Evolutionary conservation across 2,797 vertebrate genomes (phyloP).

Genomic region (Leucoraja ocellata): DNA sequence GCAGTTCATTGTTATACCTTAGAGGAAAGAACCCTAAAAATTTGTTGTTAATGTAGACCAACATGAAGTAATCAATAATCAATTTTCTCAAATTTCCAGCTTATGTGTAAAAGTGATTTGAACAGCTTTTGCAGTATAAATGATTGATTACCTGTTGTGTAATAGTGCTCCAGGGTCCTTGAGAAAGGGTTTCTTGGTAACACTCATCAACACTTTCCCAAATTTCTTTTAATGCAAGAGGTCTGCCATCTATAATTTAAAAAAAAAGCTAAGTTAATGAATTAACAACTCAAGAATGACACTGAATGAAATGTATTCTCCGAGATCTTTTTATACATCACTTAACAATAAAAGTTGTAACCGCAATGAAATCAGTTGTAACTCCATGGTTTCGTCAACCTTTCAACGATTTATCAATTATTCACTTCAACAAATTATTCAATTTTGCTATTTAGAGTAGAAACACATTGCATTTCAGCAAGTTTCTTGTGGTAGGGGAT

Average conservation of each 20-base stretch:
- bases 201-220: slow-evolving; percentile 72
- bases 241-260: slow-evolving; percentile 68
- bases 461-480: background rate
- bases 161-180: slow-evolving; percentile 73
- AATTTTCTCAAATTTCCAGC: background rate
- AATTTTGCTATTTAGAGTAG: background rate
- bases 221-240: slow-evolving; percentile 73
- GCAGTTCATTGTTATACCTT: too few relatives aligned
- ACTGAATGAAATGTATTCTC: background rate
- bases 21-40: background rate
- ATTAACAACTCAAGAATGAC: background rate
- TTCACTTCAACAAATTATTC: too few relatives aligned
- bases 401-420: background rate
- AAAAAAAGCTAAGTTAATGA: slow-evolving; percentile 42
- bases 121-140: background rate
- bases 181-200: slow-evolving; percentile 63
- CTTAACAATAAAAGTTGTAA: background rate
- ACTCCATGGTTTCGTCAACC: background rate
- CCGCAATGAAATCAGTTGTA: background rate
- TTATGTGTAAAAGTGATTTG: background rate
- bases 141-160: slow-evolving; percentile 76
- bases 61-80: background rate
- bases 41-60: background rate
- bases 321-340: background rate
- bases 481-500: background rate